phyloP scores from a whole-genome alignment of 2,888 invertebrate species.

The Macrophya alboannulata region DNA sequence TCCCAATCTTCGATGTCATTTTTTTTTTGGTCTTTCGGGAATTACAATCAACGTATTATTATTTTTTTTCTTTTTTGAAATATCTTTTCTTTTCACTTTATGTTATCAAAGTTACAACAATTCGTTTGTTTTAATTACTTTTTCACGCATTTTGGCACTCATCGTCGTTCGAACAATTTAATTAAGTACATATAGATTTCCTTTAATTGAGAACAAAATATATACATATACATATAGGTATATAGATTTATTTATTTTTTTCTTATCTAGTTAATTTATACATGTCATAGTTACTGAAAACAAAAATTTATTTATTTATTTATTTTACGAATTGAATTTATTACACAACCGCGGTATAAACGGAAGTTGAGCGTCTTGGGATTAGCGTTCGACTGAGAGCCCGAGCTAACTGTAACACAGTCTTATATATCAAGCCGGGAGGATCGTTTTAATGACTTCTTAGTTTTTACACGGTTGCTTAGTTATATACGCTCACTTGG shows the following conservation, averaged over 20 bases:
- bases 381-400: constrained; percentile 71
- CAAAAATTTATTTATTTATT: not conserved
- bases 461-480: constrained; percentile 40
- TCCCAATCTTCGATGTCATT: not conserved
- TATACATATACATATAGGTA: too few relatives aligned
- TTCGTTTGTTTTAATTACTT: too few relatives aligned
- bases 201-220: too few relatives aligned
- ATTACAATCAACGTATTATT: not conserved
- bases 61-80: not conserved
- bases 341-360: constrained; percentile 50
- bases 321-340: not conserved
- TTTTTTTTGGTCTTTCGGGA: not conserved
- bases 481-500: constrained; percentile 27
- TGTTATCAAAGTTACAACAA: too few relatives aligned
- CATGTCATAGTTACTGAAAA: not conserved
- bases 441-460: constrained; percentile 41
- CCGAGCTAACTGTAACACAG: constrained; percentile 72
- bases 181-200: too few relatives aligned
- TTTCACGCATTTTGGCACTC: too few relatives aligned
- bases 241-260: not conserved
- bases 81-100: too few relatives aligned
- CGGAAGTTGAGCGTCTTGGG: constrained; percentile 66
- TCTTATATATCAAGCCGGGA: constrained; percentile 71
- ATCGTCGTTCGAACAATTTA: too few relatives aligned
- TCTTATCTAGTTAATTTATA: not conserved